These are phyloP conservation scores for Eilema depressum DNA, from an alignment of 2,888 invertebrate species.

Conservation along the genomic window DNA sequence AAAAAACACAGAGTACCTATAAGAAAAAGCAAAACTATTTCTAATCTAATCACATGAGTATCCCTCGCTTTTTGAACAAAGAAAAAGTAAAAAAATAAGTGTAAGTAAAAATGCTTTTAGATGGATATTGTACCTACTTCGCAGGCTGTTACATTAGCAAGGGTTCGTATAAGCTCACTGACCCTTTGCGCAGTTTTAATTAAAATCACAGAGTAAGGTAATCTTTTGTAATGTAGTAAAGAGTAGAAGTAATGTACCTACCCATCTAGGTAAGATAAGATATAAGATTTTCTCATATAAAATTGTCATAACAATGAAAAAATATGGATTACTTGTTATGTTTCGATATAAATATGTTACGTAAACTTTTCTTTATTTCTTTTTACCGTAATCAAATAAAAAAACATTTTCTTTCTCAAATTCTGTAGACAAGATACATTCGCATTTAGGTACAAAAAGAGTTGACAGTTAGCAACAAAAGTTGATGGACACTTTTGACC, in stretches of 20 bases:
- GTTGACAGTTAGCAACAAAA: too few species aligned
- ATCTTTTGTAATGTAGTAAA: too few species aligned
- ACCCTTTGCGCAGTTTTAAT: neutral
- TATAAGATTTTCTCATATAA: too few species aligned
- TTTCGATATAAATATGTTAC: neutral
- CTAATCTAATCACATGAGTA: neutral
- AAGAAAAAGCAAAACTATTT: neutral
- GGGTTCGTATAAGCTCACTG: neutral
- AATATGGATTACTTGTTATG: neutral
- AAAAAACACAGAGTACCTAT: neutral
- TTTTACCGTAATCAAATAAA: too few species aligned
- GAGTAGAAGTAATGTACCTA: too few species aligned
- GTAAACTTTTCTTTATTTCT: neutral
- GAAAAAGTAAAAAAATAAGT: neutral
- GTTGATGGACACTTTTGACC: too few species aligned
- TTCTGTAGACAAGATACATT: neutral
- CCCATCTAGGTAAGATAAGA: too few species aligned
- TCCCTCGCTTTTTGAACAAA: neutral
- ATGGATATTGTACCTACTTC: neutral
- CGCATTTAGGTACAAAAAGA: too few species aligned
- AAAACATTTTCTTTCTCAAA: neutral
- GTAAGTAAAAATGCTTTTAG: neutral
- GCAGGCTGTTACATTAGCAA: neutral
- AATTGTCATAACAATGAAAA: neutral
- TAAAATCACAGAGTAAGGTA: neutral